These are phyloP conservation scores for Saturnia japonica DNA, from an alignment of 2,888 invertebrate genomes.

Conservation along the genomic window DNA sequence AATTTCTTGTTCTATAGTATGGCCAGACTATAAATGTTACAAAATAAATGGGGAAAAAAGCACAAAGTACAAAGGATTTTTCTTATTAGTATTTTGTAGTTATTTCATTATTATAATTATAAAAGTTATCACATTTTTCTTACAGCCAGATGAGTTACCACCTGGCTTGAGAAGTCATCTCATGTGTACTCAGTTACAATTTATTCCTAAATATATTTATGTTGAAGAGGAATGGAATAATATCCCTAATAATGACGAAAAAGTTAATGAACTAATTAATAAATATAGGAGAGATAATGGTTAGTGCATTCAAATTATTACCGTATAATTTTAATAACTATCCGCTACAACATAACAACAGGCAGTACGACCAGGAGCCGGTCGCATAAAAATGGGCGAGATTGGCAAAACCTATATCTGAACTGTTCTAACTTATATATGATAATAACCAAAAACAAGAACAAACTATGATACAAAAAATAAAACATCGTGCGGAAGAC, in stretches of 20 bases:
- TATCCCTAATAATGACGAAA: slow-evolving; percentile 51
- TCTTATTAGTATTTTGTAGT: neutral
- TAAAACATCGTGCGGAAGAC: too few relatives aligned
- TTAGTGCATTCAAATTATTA: slow-evolving; percentile 32
- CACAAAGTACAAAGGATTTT: neutral
- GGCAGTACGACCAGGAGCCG: too few relatives aligned
- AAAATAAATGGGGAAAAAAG: neutral
- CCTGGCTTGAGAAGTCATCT: slow-evolving; percentile 63
- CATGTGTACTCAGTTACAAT: slow-evolving; percentile 61
- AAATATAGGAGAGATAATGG: slow-evolving; percentile 74
- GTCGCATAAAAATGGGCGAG: too few relatives aligned
- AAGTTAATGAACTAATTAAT: slow-evolving; percentile 64
- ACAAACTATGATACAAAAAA: too few relatives aligned
- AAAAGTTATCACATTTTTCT: slow-evolving; percentile 22
- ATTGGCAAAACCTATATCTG: too few relatives aligned
- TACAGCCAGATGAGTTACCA: slow-evolving; percentile 69
- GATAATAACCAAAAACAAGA: too few relatives aligned
- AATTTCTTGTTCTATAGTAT: neutral
- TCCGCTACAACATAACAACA: too few relatives aligned
- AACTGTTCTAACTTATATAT: too few relatives aligned
- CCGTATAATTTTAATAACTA: neutral
- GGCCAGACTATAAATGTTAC: neutral
- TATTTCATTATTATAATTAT: neutral
- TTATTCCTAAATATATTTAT: slow-evolving; percentile 68
- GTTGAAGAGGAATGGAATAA: slow-evolving; percentile 73